Percentiles rank a stretch among this genome's conserved stretches.
phyloP scores from a whole-genome alignment of 2,797 vertebrate species.

The Poecilia gillii region DNA sequence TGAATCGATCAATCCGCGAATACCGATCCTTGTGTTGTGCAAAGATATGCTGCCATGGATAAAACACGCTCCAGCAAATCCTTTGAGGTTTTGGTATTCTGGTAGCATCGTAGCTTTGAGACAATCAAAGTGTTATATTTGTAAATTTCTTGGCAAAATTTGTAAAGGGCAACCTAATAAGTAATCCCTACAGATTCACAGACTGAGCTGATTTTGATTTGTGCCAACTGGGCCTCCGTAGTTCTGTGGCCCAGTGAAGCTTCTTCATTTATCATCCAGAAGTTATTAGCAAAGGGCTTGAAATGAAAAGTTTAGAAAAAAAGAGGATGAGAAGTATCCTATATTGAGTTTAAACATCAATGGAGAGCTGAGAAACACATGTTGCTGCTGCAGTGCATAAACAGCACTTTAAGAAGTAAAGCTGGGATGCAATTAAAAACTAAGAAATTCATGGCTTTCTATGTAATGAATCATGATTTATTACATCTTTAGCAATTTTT shows the following conservation, averaged over 20 bases:
- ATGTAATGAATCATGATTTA: background rate
- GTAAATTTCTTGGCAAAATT: background rate
- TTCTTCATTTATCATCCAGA: background rate
- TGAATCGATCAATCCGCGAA: background rate
- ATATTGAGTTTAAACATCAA: background rate
- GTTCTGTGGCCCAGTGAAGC: background rate
- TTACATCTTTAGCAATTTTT: background rate
- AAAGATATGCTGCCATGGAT: background rate
- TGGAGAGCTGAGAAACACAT: background rate
- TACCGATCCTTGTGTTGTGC: background rate
- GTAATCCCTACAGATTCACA: background rate
- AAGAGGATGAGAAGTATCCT: background rate
- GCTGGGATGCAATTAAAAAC: background rate
- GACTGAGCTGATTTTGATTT: background rate
- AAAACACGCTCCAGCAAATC: background rate
- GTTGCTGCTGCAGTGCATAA: background rate
- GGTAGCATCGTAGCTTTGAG: background rate
- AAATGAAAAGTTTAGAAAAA: background rate
- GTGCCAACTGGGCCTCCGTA: background rate
- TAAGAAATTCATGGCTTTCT: background rate
- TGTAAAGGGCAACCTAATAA: background rate
- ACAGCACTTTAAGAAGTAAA: background rate
- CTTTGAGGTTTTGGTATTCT: background rate
- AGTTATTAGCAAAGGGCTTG: background rate
- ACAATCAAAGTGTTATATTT: background rate